Evolutionary conservation across 2,113 vertebrate species (phyloP), one percentile per base, ranked within the genome.

Genomic region (Oryzias curvinotus): DNA sequence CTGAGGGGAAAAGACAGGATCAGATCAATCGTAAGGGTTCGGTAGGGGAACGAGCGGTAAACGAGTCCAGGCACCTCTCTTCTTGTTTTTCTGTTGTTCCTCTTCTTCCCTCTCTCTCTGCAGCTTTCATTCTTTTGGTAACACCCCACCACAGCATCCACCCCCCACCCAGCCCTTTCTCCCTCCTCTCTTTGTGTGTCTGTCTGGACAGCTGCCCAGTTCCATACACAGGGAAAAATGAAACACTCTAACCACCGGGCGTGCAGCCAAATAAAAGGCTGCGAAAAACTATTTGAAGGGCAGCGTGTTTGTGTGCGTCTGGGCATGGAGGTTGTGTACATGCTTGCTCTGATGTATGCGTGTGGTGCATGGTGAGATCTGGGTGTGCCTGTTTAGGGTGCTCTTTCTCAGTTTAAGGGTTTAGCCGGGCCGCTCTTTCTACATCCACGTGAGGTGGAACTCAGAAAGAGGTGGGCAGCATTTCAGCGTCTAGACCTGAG

Each of bases 131-230:
- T 85, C 84, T 83, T 80, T 83, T 80, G 78, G 47, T 78, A 76
- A 50, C 73, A 62, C 76, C 73, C 66, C 62, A 45, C 57, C 53
- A 23, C 67, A 57, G 54, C 52, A 55, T 25, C 62, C 56, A 71
- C 58, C 57, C 52, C 25, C 19, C 57, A 42, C 59, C 26, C 49
- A 58, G 28, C 60, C 61, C n/a, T 44, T 58, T 61, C 43, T 63
- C 61, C 61, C 79, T 72, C 81, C 54, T 81, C 84, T 85, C 87
- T 87, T 78, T 90, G 85, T 90, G 87, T 90, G 85, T 88, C 83
- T 87, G 74, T 91, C 95, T 98, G 96, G 96, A 97, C 94, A 95
- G 96, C 93, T 98, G 95, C 95, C 95, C 94, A 95, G 94, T 94
- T 94, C 92, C 94, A 95, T 95, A 94, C 92, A 91, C 85, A 89